Evolutionary conservation across 2,797 vertebrate species (phyloP), one percentile per base, ranked within the genome.

Genomic region (Hoplostethus atlanticus): DNA sequence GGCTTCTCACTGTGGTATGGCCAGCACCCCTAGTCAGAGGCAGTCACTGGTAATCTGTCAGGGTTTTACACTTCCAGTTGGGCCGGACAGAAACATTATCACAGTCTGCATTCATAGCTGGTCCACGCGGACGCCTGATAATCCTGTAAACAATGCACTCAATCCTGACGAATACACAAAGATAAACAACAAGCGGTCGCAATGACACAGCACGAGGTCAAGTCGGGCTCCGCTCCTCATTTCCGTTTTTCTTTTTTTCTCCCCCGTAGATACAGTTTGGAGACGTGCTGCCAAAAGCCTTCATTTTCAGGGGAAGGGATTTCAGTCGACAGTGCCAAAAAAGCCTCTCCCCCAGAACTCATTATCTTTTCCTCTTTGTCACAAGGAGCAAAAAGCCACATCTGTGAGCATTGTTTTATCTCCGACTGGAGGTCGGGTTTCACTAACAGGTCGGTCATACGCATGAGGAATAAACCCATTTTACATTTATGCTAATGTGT

Each of bases 321-420:
- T 85, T 76, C 57, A 78, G 53, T 73, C 38, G 2, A 31, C 52
- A 16, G 48, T 70, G 80, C 82, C 79, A 83, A 77, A 84, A 21
- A 76, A 81, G 70, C 74, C 21, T 59, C 51, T 73, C 61, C 64
- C 58, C 25, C 36, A 80, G 59, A 84, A 83, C 83, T 85, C 81
- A 90, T 91, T 85, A 87, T 89, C 79, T 73, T 71, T 71, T 87
- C 77, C 48, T 76, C 54, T 81, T 84, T 85, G 83, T 89, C 54
- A 77, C 47, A 65, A 56, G 69, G 66, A 84, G 79, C 61, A 77
- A 73, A 77, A 84, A 84, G 55, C 3, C 61, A 67, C 61, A 69
- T 78, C 75, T 68, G 38, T 67, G 68, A 68, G 61, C 52, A 68
- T 68, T 80, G 72, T 88, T 85, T 82, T 64, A 77, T 83, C 63